phyloP scores from a whole-genome alignment of 2,797 vertebrate species.

The Microchirus variegatus region DNA sequence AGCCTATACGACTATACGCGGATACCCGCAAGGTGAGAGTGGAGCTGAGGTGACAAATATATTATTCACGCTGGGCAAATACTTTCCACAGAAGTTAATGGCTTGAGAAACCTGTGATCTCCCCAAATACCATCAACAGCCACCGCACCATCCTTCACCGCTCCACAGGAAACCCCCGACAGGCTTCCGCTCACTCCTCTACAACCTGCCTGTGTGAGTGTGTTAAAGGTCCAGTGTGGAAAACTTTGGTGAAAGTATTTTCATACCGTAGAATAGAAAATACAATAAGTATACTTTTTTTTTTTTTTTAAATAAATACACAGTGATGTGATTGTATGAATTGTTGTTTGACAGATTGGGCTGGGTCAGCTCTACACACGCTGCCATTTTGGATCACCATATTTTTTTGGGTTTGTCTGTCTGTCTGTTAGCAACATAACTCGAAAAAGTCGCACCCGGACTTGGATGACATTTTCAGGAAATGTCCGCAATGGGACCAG shows the following conservation, averaged over 20 bases:
- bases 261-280: too few relatives aligned
- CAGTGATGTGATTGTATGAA: too few relatives aligned
- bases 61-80: slow-evolving; percentile 47
- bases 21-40: background rate
- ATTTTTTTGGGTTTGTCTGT: too few relatives aligned
- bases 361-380: too few relatives aligned
- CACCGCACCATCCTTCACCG: background rate
- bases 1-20: background rate
- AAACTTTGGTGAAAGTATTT: background rate
- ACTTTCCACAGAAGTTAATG: slow-evolving; percentile 11
- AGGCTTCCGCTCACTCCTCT: background rate
- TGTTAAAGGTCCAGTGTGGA: background rate
- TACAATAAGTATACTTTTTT: too few relatives aligned
- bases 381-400: too few relatives aligned
- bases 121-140: background rate
- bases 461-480: too few relatives aligned
- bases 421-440: too few relatives aligned
- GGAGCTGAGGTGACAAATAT: slow-evolving; percentile 40
- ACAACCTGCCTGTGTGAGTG: slow-evolving; percentile 7
- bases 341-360: too few relatives aligned
- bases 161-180: slow-evolving; percentile 2
- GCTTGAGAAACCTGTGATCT: background rate
- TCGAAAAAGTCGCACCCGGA: too few relatives aligned
- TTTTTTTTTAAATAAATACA: too few relatives aligned
- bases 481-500: too few relatives aligned